A percentile compares a stretch with the other conserved stretches of the same genome.
Conservation (phyloP, 1,140 invertebrate species). For the Drosophila pruinosa region DNA sequence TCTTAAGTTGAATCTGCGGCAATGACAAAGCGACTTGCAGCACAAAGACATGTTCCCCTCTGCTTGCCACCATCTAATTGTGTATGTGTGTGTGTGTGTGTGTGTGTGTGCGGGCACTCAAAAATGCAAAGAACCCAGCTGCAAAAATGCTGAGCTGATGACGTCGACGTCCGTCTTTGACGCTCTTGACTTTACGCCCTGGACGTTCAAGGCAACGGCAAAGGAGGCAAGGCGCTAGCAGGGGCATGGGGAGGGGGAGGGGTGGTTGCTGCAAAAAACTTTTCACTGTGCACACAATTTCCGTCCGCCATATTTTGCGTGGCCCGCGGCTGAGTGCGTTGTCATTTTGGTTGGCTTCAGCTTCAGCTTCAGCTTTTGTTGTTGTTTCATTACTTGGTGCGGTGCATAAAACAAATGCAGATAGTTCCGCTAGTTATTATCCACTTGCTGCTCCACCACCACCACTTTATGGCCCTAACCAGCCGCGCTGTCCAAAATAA, state of each 20-base stretch:
- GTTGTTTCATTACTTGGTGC: conserved; percentile 74
- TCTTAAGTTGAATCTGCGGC: conserved; percentile 74
- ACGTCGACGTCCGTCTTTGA: conserved; percentile 46
- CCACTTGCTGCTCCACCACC: conserved; percentile 54
- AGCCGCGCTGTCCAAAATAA: not conserved
- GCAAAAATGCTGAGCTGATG: conserved; percentile 59
- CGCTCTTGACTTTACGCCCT: conserved; percentile 22
- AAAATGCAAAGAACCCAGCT: conserved; percentile 59
- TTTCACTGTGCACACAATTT: conserved; percentile 65
- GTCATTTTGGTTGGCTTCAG: conserved; percentile 61
- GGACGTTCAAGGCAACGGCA: not conserved
- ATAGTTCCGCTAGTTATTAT: conserved; percentile 78
- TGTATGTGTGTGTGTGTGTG: conserved; percentile 6
- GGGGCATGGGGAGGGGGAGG: not conserved
- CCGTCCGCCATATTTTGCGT: conserved; percentile 56
- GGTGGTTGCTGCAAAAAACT: conserved; percentile 13
- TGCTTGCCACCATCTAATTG: not conserved
- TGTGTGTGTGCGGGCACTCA: conserved; percentile 47
- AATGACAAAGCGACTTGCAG: conserved; percentile 63
- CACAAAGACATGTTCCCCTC: conserved; percentile 24
- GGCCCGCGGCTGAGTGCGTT: conserved; percentile 57
- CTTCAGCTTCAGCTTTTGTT: conserved; percentile 37
- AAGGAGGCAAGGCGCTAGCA: not conserved
- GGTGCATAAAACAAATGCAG: conserved; percentile 75
- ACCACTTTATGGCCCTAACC: conserved; percentile 69